Evolutionary conservation across 2,797 vertebrate species (phyloP).

Genomic region (Sandelia bainsii): DNA sequence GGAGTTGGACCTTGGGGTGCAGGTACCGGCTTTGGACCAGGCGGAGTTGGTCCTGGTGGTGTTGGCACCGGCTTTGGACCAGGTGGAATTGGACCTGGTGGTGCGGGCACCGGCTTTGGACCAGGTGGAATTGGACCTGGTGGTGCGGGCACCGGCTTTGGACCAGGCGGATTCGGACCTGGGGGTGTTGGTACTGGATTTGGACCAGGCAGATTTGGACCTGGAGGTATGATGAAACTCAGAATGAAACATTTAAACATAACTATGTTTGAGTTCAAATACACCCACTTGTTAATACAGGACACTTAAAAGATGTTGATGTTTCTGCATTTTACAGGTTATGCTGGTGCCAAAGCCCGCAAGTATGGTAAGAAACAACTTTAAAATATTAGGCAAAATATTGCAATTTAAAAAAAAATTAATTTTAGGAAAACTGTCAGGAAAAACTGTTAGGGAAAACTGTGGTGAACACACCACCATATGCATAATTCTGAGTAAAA

Average conservation of each 20-base stretch:
- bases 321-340: conserved; percentile 64
- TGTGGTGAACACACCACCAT: no score
- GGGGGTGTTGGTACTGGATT: conserved; percentile 44
- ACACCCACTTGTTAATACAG: background rate
- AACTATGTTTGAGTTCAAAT: background rate
- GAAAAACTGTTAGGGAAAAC: no score
- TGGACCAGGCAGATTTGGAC: conserved; percentile 50
- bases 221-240: conserved; percentile 15
- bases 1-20: conserved; percentile 38
- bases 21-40: conserved; percentile 41
- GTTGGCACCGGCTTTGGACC: conserved; percentile 52
- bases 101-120: conserved; percentile 34
- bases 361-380: conserved; percentile 80
- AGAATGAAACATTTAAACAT: background rate
- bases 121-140: conserved; percentile 44
- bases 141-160: conserved; percentile 38
- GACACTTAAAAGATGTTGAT: background rate
- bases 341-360: conserved; percentile 79
- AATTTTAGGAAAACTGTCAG: no score
- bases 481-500: no score
- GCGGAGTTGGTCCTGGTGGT: conserved; percentile 43
- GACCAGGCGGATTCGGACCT: conserved; percentile 38
- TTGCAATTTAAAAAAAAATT: no score
- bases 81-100: conserved; percentile 39
- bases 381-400: no score